Conservation (phyloP, 2,797 vertebrate genomes). For the Mormyrus proboscirostris region DNA sequence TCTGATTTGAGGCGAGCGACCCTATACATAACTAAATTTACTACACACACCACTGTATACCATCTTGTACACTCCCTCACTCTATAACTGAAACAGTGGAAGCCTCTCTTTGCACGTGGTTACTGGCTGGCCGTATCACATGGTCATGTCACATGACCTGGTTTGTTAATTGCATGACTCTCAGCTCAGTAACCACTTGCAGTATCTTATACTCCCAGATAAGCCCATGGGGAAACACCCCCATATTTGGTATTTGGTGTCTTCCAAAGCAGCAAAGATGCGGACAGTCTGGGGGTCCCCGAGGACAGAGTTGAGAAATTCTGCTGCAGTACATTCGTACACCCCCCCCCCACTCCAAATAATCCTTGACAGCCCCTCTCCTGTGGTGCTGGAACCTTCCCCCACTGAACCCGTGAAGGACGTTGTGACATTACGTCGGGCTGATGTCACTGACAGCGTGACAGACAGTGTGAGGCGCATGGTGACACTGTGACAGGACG, state of each 20-base stretch:
- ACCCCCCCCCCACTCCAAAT: not conserved
- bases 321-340: not conserved
- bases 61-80: not conserved
- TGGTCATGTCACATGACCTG: slow-evolving; percentile 29
- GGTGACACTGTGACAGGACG: not conserved
- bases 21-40: not conserved
- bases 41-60: not conserved
- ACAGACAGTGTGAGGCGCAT: not conserved
- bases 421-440: not conserved
- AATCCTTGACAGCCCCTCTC: not conserved
- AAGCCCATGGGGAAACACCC: slow-evolving; percentile 29
- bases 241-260: not conserved
- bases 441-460: not conserved
- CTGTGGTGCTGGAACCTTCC: not conserved
- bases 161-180: slow-evolving; percentile 71
- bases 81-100: not conserved
- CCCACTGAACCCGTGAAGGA: not conserved
- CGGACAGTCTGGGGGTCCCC: not conserved
- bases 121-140: slow-evolving; percentile 1
- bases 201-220: slow-evolving; percentile 83
- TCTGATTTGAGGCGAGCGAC: not conserved
- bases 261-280: not conserved
- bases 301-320: not conserved
- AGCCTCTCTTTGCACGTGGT: not conserved
- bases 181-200: slow-evolving; percentile 89